These are phyloP conservation scores for Nematopogon swammerdamellus DNA, from an alignment of 2,888 invertebrate genomes.

Conservation along the genomic window DNA sequence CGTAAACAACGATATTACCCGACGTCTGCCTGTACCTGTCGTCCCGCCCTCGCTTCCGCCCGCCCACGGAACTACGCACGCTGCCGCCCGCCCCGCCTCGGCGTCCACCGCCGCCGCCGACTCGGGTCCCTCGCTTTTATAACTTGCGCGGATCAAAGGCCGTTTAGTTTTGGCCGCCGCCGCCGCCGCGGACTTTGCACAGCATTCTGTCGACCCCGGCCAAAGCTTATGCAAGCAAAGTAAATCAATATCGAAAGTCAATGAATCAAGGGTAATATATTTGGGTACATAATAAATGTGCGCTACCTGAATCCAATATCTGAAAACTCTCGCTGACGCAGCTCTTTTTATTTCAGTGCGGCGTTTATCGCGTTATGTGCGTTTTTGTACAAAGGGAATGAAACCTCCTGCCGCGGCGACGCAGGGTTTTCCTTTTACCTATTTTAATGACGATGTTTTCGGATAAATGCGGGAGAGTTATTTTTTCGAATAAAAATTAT, in stretches of 20 bases:
- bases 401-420: constrained; percentile 54
- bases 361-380: constrained; percentile 56
- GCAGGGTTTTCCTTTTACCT: constrained; percentile 55
- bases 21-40: not conserved
- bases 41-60: not conserved
- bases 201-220: constrained; percentile 24
- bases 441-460: constrained; percentile 33
- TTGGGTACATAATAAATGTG: constrained; percentile 59
- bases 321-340: constrained; percentile 41
- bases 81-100: not conserved
- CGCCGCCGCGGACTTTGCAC: constrained; percentile 25
- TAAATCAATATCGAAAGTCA: constrained; percentile 58
- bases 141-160: constrained; percentile 5
- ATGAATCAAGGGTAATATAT: constrained; percentile 59
- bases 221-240: constrained; percentile 49
- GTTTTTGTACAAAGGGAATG: constrained; percentile 52
- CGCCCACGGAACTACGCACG: too few relatives aligned
- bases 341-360: not conserved
- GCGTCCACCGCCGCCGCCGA: not conserved
- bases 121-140: not conserved
- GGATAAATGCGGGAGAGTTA: not conserved
- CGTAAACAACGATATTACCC: constrained; percentile 24
- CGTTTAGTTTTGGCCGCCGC: constrained; percentile 25
- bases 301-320: constrained; percentile 58
- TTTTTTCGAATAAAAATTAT: not conserved